Base-by-base conservation (phyloP, 1,140 invertebrate genomes). In the Nebria ingens region DNA sequence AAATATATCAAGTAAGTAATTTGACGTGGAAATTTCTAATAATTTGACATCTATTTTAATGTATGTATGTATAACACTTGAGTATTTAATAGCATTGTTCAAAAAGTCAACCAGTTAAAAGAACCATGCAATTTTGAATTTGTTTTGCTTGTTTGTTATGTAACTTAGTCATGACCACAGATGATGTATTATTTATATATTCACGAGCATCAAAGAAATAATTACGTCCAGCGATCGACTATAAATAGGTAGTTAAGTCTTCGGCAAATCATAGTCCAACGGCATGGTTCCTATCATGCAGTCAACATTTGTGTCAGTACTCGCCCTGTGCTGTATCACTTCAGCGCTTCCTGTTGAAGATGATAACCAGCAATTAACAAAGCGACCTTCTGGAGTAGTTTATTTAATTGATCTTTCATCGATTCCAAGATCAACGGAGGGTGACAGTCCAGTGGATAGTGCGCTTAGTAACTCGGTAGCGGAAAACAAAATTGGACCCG, bases 61-160 rank as follows among this genome's bases (percentile, higher is more conserved):
- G 6, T 34, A n/a, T 6, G 25, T 34, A 34, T 34, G n/a, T 34
- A 9, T 6, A n/a, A 6, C 25, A 34, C 25, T n/a, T n/a, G n/a
- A n/a, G 25, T 34, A 34, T 34, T 34, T 34, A 34, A 34, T 34
- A n/a, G 25, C 25, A 34, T 34, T 34, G 25, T 34, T 34, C 25
- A 34, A 9, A 34, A n/a, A 34, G n/a, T 34, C 25, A 34, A 34
- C 25, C 25, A 34, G 25, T 9, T 45, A 17, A 12, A 17, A 45
- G 40, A n/a, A n/a, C n/a, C 15, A 17, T 45, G 40, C 40, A 45
- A 45, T 45, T 34, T 45, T 17, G 40, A 45, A 45, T 45, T 45
- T 45, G 40, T 45, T 45, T 45, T 45, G 15, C 40, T 17, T 17
- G 15, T 12, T 4, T 6, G 15, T 45, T 45, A 45, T 45, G 17